phyloP scores from a whole-genome alignment of 2,797 vertebrate species.

The Orestias chungarensis region DNA sequence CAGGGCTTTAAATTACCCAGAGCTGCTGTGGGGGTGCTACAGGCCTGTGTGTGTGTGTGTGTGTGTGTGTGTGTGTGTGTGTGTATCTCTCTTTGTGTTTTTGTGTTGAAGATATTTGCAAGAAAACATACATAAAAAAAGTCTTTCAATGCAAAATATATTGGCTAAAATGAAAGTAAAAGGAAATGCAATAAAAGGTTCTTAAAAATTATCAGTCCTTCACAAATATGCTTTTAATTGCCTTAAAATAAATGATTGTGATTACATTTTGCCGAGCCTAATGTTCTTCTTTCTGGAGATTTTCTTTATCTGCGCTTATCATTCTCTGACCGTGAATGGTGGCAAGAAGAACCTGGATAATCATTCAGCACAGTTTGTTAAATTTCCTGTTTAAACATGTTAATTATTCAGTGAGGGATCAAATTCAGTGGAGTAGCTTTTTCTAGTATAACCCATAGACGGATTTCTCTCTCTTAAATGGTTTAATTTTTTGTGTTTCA shows the following conservation, averaged over 20 bases:
- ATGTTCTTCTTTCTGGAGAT: background rate
- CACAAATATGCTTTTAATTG: background rate
- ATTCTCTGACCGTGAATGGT: background rate
- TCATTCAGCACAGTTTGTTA: background rate
- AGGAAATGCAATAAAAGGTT: too few species aligned
- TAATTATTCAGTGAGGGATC: background rate
- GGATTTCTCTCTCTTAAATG: background rate
- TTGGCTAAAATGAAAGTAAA: background rate
- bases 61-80: constrained; percentile 1
- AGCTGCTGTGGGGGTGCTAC: constrained; percentile 14
- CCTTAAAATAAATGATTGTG: background rate
- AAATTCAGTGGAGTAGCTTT: background rate
- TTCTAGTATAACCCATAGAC: background rate
- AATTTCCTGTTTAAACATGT: background rate
- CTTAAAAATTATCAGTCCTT: background rate
- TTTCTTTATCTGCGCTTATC: background rate
- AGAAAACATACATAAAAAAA: background rate
- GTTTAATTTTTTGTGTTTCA: background rate
- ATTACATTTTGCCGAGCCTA: background rate
- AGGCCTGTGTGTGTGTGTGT: background rate
- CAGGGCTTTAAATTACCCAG: constrained; percentile 51
- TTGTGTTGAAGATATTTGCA: background rate
- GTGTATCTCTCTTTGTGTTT: background rate
- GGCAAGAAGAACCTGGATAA: background rate
- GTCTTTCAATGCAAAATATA: background rate